phyloP scores from a whole-genome alignment of 2,113 vertebrate genomes.

The Seriola dumerili region DNA sequence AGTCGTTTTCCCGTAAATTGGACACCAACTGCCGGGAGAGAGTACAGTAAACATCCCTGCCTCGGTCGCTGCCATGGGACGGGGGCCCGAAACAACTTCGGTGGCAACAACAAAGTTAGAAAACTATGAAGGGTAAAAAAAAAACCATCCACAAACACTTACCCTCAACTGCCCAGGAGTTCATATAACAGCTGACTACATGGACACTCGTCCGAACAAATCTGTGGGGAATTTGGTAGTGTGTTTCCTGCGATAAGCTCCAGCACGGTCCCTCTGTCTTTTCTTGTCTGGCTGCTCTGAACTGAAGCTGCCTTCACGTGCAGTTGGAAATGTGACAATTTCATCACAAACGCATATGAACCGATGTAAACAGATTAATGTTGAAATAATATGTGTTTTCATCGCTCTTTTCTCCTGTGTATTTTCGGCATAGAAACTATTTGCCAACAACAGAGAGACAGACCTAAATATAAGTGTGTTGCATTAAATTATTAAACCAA shows the following conservation, averaged over 20 bases:
- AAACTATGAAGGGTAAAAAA: background rate
- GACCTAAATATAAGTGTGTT: background rate
- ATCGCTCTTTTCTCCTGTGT: background rate
- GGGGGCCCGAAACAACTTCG: slow-evolving; percentile 49
- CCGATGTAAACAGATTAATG: background rate
- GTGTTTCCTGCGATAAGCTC: slow-evolving; percentile 58
- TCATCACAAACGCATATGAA: background rate
- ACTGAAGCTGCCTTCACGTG: slow-evolving; percentile 33
- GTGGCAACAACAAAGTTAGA: slow-evolving; percentile 19
- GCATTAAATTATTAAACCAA: background rate
- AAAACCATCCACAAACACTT: slow-evolving; percentile 45
- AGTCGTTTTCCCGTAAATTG: slow-evolving; percentile 32
- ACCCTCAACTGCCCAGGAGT: slow-evolving; percentile 43
- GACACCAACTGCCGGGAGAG: slow-evolving; percentile 27
- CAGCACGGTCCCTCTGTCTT: background rate
- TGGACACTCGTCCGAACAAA: background rate
- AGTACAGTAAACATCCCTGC: slow-evolving; percentile 61
- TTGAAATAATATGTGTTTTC: background rate
- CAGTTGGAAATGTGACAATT: slow-evolving; percentile 6
- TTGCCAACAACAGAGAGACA: background rate
- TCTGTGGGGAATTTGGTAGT: slow-evolving; percentile 24
- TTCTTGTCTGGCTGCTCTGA: background rate
- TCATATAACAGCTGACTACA: slow-evolving; percentile 34
- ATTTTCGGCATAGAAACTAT: background rate
- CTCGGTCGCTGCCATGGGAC: slow-evolving; percentile 37